Percentiles rank a stretch among this genome's conserved stretches.
Evolutionary conservation across 2,113 vertebrate species (phyloP).

Genomic region (Nymphicus hollandicus): DNA sequence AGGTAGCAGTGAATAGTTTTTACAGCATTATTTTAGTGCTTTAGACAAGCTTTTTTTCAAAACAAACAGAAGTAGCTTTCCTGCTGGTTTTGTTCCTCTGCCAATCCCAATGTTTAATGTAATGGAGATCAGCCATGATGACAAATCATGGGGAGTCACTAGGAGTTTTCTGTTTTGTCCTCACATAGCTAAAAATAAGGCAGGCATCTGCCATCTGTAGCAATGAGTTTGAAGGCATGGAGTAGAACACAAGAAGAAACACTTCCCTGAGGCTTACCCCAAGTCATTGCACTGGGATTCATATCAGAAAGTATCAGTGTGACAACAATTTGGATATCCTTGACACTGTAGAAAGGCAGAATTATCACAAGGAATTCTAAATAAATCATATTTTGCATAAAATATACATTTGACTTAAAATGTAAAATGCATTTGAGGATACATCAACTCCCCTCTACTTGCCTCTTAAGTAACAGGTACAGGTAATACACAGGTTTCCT

Average conservation of each 20-base stretch:
- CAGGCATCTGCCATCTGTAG: constrained; percentile 18
- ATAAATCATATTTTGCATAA: background rate
- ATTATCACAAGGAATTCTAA: background rate
- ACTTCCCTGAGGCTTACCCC: background rate
- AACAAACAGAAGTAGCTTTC: constrained; percentile 57
- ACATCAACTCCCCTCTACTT: background rate
- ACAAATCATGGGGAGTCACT: constrained; percentile 22
- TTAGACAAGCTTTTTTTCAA: constrained; percentile 6
- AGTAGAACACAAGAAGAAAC: background rate
- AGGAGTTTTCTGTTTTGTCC: constrained; percentile 38
- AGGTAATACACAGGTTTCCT: background rate
- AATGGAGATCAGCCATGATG: constrained; percentile 31
- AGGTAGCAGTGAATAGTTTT: background rate
- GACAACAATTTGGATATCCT: background rate
- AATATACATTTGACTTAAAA: background rate
- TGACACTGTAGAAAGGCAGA: background rate
- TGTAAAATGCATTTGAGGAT: background rate
- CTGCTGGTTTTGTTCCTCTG: constrained; percentile 44
- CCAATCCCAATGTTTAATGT: constrained; percentile 50
- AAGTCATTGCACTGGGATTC: background rate
- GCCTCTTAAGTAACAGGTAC: background rate
- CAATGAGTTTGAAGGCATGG: background rate
- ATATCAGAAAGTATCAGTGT: background rate
- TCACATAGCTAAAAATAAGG: constrained; percentile 43
- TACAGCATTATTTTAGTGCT: constrained; percentile 13